Conservation (phyloP, 1,140 invertebrate species). For the Ceratina australensis region DNA sequence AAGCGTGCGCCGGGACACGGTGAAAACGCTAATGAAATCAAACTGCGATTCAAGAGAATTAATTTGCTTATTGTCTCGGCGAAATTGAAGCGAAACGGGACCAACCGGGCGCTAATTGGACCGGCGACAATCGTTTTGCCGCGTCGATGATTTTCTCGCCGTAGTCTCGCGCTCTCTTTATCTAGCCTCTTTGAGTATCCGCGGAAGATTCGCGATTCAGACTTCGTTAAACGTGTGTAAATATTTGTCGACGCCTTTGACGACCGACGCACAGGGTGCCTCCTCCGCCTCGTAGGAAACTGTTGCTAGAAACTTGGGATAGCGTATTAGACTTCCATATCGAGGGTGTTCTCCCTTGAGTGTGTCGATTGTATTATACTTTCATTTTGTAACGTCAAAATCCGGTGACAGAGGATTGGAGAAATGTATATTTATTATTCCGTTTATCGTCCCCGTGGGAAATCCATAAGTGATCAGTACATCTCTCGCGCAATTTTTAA, state of each 20-base stretch:
- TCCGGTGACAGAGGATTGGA: no score
- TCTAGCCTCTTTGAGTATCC: conserved; percentile 4
- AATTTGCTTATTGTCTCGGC: conserved; percentile 48
- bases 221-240: conserved; percentile 22
- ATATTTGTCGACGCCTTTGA: conserved; percentile 29
- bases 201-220: not conserved
- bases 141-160: not conserved
- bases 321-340: no score
- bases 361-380: no score
- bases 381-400: no score
- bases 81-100: conserved; percentile 35
- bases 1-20: not conserved
- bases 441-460: no score
- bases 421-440: no score
- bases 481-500: no score
- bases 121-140: conserved; percentile 6
- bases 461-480: no score
- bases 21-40: conserved; percentile 38
- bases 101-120: conserved; percentile 30
- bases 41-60: conserved; percentile 36
- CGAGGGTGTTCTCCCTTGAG: no score
- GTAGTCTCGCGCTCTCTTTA: no score
- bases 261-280: no score
- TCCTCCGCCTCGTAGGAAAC: not conserved
- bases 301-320: not conserved